phyloP scores from a whole-genome alignment of 2,888 invertebrate genomes.

The Exephanes ischioxanthus region DNA sequence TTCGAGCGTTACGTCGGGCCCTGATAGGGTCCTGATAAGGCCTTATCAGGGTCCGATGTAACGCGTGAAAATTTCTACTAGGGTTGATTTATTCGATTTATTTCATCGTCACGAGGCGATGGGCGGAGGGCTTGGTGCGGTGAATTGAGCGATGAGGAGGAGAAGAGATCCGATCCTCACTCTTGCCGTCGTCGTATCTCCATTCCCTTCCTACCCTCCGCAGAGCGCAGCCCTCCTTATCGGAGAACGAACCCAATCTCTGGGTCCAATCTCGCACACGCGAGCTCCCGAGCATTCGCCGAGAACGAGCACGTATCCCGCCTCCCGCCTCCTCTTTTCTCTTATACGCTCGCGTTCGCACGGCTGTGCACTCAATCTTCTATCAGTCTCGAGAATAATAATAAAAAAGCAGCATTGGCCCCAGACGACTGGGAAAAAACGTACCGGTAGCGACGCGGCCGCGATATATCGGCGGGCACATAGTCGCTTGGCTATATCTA shows the following conservation, averaged over 20 bases:
- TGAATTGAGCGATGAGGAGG: not conserved
- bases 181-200: not conserved
- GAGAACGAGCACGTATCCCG: slow-evolving; percentile 6
- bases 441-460: not conserved
- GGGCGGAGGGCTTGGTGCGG: not conserved
- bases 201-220: not conserved
- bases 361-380: slow-evolving; percentile 23
- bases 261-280: slow-evolving; percentile 36
- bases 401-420: not conserved
- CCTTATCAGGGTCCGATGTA: too few relatives aligned
- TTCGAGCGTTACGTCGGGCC: too few relatives aligned
- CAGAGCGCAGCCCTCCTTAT: slow-evolving; percentile 16
- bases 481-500: not conserved
- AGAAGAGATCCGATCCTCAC: not conserved
- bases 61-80: too few relatives aligned
- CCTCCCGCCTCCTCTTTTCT: not conserved
- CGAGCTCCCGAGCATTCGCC: not conserved
- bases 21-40: too few relatives aligned
- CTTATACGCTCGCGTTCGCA: slow-evolving; percentile 7
- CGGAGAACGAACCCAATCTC: slow-evolving; percentile 43
- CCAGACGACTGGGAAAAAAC: not conserved
- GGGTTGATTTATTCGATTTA: slow-evolving; percentile 18
- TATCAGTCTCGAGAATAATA: slow-evolving; percentile 5
- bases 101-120: slow-evolving; percentile 5
- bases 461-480: not conserved